Base-by-base conservation (phyloP, 2,113 vertebrate species). In the Eclectus roratus region DNA sequence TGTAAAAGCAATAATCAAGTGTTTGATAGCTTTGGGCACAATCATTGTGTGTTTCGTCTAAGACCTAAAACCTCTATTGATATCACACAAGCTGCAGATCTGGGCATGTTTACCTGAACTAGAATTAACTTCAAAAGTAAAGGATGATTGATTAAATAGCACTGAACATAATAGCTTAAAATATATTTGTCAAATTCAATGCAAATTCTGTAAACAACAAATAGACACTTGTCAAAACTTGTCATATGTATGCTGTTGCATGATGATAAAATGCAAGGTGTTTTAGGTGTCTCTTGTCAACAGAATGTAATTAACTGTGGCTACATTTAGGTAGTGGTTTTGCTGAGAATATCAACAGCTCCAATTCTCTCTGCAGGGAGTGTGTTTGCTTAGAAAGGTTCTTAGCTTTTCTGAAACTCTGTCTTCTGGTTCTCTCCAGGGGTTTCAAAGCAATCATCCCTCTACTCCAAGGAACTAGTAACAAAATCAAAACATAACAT, bases 181-280 rank as follows among this genome's bases (percentile, higher is more conserved):
- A 44, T 78, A 90, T 44, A n/a, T 76, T 91, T 97, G 93, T 96
- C 95, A 89, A 79, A 84, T 43, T 78, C 35, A 53, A 72, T 91
- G 93, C 44, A 95, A 88, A 96, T 92, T 92, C 46, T 80, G 49
- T 86, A 96, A 97, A 93, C 68, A 97, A 92, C 90, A 95, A 95
- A 96, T 88, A 97, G 71, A 91, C 91, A 55, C 78, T 93, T 97
- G 96, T 97, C 97, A 97, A 94, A 95, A 97, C 33, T 70, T 95
- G 93, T 93, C 93, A 94, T 89, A 91, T 97, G 21, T 90, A 71
- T 78, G 23, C 60, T 55, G 80, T 37, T 91, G 63, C 82, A 61
- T 52, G 86, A 89, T 95, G 92, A 96, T 88, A 96, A 82, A 77
- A 86, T 12, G 5, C 53, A 86, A 12, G 11, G 60, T 96, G 93